These are phyloP conservation scores for Elegia similella DNA, from an alignment of 2,888 invertebrate genomes.

Conservation along the genomic window DNA sequence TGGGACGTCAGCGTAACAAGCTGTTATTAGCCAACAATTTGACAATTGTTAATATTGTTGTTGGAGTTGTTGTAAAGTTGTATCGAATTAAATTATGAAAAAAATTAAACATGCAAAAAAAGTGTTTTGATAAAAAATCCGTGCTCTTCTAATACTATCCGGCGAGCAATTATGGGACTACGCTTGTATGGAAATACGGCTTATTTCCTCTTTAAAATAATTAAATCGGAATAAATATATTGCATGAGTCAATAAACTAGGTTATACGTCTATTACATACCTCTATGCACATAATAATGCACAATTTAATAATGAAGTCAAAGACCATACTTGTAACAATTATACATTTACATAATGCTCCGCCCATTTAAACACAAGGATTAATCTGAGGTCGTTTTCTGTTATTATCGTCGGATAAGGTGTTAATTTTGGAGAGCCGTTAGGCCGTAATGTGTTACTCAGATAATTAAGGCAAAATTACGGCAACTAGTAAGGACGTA, in stretches of 20 bases:
- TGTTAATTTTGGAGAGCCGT: slow-evolving; percentile 11
- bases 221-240: not conserved
- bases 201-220: no score
- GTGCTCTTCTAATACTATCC: no score
- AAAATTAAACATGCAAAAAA: no score
- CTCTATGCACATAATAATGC: not conserved
- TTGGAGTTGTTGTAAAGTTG: no score
- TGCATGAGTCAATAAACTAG: not conserved
- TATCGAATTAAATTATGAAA: no score
- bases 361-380: slow-evolving; percentile 4
- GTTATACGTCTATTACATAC: not conserved
- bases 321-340: not conserved
- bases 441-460: slow-evolving; percentile 4
- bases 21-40: no score
- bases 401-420: slow-evolving; percentile 13
- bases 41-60: no score
- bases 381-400: slow-evolving; percentile 7
- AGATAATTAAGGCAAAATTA: not conserved
- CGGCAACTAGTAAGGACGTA: not conserved
- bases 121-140: no score
- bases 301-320: not conserved
- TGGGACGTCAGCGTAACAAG: no score
- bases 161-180: no score
- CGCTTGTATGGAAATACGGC: no score
- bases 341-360: slow-evolving; percentile 10